phyloP scores from a whole-genome alignment of 2,113 vertebrate species.

The Hippopotamus amphibius region DNA sequence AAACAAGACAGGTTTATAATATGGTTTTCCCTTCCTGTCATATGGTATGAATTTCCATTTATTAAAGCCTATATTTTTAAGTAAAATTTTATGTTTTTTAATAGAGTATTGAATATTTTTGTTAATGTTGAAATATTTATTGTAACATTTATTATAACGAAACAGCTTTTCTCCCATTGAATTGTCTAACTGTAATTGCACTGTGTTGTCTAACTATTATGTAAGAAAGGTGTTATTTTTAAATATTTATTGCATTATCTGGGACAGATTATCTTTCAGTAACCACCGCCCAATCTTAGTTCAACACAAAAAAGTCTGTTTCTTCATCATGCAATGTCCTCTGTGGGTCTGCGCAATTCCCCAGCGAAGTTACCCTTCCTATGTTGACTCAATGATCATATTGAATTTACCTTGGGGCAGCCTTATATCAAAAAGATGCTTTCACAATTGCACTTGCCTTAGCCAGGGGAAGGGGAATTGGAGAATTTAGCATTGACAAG shows the following conservation, averaged over 20 bases:
- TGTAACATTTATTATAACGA: not conserved
- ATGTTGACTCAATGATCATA: not conserved
- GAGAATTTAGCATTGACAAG: not conserved
- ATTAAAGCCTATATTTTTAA: slow-evolving; percentile 6
- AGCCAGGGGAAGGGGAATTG: not conserved
- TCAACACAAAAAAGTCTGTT: not conserved
- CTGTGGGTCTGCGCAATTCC: not conserved
- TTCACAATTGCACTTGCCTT: not conserved
- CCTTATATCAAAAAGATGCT: not conserved
- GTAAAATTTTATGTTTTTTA: not conserved
- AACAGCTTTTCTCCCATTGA: not conserved
- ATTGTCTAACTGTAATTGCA: not conserved
- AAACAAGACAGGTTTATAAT: not conserved
- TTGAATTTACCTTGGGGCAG: not conserved
- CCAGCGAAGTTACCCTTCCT: rapidly evolving
- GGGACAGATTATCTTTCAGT: not conserved
- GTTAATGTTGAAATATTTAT: not conserved
- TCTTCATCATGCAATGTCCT: not conserved
- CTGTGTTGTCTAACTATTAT: not conserved
- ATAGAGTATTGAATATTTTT: not conserved
- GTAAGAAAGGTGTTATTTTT: not conserved
- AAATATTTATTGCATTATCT: not conserved
- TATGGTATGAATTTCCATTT: not conserved
- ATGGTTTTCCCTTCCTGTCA: not conserved
- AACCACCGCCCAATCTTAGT: not conserved